Conservation (phyloP, 1,140 invertebrate genomes). For the Drosophila virilis region DNA sequence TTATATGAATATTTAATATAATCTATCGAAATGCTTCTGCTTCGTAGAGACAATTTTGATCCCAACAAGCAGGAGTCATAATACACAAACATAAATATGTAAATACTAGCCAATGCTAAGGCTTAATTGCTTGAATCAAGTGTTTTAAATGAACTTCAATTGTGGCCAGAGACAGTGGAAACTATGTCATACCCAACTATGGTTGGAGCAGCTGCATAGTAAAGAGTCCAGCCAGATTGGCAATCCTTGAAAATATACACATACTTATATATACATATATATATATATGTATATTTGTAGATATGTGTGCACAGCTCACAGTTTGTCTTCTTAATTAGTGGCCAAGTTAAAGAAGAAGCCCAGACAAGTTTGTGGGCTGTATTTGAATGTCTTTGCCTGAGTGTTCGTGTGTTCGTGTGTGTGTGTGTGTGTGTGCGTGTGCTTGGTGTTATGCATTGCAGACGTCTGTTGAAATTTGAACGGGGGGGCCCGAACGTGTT, state of each 20-base stretch:
- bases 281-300: too few species aligned
- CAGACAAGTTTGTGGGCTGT: conserved; percentile 22
- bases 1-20: too few species aligned
- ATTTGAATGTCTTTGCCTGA: conserved; percentile 19
- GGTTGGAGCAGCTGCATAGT: not conserved
- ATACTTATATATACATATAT: conserved; percentile 5
- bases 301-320: conserved; percentile 33
- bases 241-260: conserved; percentile 17
- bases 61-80: not conserved
- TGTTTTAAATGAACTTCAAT: conserved; percentile 31
- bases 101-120: not conserved
- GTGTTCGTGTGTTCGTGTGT: conserved; percentile 1
- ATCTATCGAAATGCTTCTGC: too few species aligned
- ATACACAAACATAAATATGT: conserved; percentile 1
- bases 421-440: not conserved
- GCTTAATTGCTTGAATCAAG: not conserved
- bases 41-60: not conserved
- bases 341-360: conserved; percentile 54
- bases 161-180: conserved; percentile 14
- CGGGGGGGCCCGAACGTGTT: conserved; percentile 39
- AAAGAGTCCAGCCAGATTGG: not conserved
- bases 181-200: conserved; percentile 1
- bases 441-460: conserved; percentile 11
- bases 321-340: conserved; percentile 82
- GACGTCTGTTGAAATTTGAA: conserved; percentile 9